Percentiles rank a stretch among this genome's conserved stretches.
phyloP scores from a whole-genome alignment of 2,797 vertebrate genomes.

The Etheostoma perlongum region DNA sequence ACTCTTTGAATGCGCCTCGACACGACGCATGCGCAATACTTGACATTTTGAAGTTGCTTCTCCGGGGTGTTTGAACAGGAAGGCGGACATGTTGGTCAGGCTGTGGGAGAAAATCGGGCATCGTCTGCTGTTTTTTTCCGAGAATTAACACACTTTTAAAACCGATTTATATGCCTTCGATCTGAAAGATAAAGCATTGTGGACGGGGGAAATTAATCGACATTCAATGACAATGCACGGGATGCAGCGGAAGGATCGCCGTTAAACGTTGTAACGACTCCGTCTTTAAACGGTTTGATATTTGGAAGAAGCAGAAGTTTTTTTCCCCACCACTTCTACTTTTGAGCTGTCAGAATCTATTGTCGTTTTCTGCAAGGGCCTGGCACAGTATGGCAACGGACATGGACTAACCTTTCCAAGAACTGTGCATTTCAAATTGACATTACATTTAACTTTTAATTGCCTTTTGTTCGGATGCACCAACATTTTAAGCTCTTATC shows the following conservation, averaged over 20 bases:
- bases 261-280: slow-evolving; percentile 66
- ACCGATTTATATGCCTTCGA: slow-evolving; percentile 21
- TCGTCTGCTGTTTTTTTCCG: slow-evolving; percentile 71
- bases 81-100: slow-evolving; percentile 95
- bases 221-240: slow-evolving; percentile 53
- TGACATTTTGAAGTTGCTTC: slow-evolving; percentile 82
- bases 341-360: slow-evolving; percentile 87
- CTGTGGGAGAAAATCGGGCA: slow-evolving; percentile 84
- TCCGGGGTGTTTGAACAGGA: slow-evolving; percentile 92
- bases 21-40: slow-evolving; percentile 82
- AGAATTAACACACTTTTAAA: slow-evolving; percentile 63
- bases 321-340: slow-evolving; percentile 83
- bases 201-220: slow-evolving; percentile 22
- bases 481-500: slow-evolving; percentile 78
- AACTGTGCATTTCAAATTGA: slow-evolving; percentile 51
- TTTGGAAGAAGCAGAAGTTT: slow-evolving; percentile 87
- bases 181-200: slow-evolving; percentile 10
- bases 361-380: slow-evolving; percentile 72
- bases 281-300: slow-evolving; percentile 78
- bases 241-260: slow-evolving; percentile 51
- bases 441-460: slow-evolving; percentile 62
- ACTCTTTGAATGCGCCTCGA: slow-evolving; percentile 45
- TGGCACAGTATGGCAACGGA: slow-evolving; percentile 66
- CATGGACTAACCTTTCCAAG: slow-evolving; percentile 66
- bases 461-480: slow-evolving; percentile 75